Base-by-base conservation (phyloP, 2,888 invertebrate species). In the Polydrusus cervinus region DNA sequence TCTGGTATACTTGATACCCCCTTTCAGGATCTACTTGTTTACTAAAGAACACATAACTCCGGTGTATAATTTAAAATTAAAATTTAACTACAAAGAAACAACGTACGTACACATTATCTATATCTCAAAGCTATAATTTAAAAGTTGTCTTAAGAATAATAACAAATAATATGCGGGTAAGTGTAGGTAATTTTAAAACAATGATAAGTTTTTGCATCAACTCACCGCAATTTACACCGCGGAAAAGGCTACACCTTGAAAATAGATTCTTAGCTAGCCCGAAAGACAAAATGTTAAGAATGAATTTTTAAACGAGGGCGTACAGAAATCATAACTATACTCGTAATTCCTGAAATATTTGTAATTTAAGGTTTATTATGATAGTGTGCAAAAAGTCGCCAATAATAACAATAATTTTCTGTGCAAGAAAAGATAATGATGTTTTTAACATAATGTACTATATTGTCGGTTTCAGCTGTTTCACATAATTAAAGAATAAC, bases 161-260 rank as follows among this genome's bases (percentile, higher is more conserved):
- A 34, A 40, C 57, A 13, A 16, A 38, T 60, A 60, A 60, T 38
- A 38, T 60, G 57, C 57, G 57, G 38, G 57, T 38, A 60, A 60
- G 38, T 38, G 14, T n/a, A 11, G 38, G 38, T 38, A 60, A 60
- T 60, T 60, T 38, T 60, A 3, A 38, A 16, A 60, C 11, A 40
- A 38, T 34, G 8, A 8, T 3, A 34, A 34, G 34, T 34, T 34
- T 34, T 34, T 10, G 34, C 34, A n/a, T n/a, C n/a, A 34, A 34
- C 25, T 25, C 10, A 34, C 34, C 1, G 8, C 34, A 34, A 34
- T 9, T 34, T 34, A 34, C 3, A 34, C 3, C 10, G 10, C 34
- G 25, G 25, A 25, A 25, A 25, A 25, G 5, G 25, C n/a, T n/a
- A n/a, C n/a, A n/a, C 30, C 7, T 30, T 30, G 30, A 30, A 30